Base-by-base conservation (phyloP, 2,113 vertebrate genomes). In the Pterocles burchelli region DNA sequence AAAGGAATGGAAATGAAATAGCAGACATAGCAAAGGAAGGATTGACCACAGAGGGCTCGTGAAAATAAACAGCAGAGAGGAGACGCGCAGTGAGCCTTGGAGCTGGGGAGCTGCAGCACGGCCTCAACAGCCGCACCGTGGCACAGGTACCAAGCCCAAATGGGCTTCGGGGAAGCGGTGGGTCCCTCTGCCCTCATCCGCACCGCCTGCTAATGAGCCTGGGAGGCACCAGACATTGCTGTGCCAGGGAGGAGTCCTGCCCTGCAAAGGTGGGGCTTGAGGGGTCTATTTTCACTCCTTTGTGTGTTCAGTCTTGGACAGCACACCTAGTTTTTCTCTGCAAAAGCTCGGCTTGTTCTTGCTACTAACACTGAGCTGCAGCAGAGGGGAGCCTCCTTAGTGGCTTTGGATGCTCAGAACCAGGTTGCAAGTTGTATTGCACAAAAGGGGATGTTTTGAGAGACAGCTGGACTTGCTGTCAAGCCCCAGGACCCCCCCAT, bases 1-100 rank as follows among this genome's bases (percentile, higher is more conserved):
- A 65, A 85, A 92, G 74, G 81, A 85, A 88, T 91, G 87, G 71
- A 48, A 75, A 75, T 82, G 14, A 75, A 93, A 95, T n/a, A 96
- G 92, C 81, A 89, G 92, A 62, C 71, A 58, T 62, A 88, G 71
- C 49, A 41, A 83, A 38, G 74, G 58, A 83, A 17, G 0, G 0
- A 74, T 46, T 4, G 5, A 46, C 80, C 43, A 34, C 43, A 54
- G 80, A 81, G 62, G 36, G 54, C 67, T 90, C 54, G 49, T 85
- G 90, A 73, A 94, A 96, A 90, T 51, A 93, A 96, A 90, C 78
- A 79, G 45, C n/a, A 13, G 26, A 43, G 41, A 41, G 36, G 22
- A 68, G 89, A 68, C 68, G 20, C 17, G 4, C 36, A 49, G 41
- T 4, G 58, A 90, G 62, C 62, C n/a, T 57, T 43, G 36, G 36